Evolutionary conservation across 2,888 invertebrate genomes (phyloP), one percentile per base, ranked within the genome.

Genomic region (Apodemia hepburni): DNA sequence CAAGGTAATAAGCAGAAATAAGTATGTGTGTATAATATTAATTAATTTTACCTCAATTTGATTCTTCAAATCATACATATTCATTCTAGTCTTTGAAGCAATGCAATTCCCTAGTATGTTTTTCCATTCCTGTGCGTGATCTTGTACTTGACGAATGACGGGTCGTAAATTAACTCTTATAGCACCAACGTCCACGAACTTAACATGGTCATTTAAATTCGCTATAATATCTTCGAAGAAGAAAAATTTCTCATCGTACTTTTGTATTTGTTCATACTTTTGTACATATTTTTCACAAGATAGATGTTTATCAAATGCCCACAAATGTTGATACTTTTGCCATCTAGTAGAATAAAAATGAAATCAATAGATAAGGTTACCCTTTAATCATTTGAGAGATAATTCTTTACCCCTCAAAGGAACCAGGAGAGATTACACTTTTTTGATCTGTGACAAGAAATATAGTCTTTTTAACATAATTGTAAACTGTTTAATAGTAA

Each of bases 171-270:
- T 96, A 42, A 98, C 93, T 75, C 96, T 92, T 63, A 97, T 92
- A 18, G 94, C 94, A n/a, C 93, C 93, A 35, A 96, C 88, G 69
- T 96, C 94, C 0, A 93, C 91, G 72, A 92, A 93, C 58, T 93
- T 87, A 7, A 92, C 85, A 75, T 94, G 93, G 1, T 75, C 78
- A 11, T 93, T 81, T 60, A 97, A 83, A 68, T 96, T 95, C 4
- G 93, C 89, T 18, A 96, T 93, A 8, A 97, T 94, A 69, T 95
- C 94, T 71, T 95, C 94, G 81, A 97, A 98, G 80, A 95, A 97
- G 80, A 95, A 94, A 74, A 98, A 95, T 79, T 96, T 96, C 73
- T 97, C 96, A 74, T 98, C 97, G 80, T 95, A 97, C 67, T 94
- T 93, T 49, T 78, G 77, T 29, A 92, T 87, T 67, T 89, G 86